Evolutionary conservation across 1,140 invertebrate species (phyloP), one percentile per base, ranked within the genome.

Genomic region (Diabrotica undecimpunctata): DNA sequence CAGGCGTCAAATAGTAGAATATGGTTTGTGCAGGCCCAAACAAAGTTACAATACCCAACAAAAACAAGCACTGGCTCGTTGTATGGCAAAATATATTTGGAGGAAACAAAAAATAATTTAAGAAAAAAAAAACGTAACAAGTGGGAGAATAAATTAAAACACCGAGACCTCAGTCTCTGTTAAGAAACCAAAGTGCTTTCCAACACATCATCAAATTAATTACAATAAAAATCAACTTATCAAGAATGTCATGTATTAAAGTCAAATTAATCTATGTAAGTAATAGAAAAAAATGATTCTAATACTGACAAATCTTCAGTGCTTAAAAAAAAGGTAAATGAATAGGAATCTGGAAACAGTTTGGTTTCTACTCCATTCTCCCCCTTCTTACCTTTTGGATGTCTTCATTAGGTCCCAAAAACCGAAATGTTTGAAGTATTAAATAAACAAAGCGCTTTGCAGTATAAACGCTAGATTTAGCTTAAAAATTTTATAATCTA

Each of bases 91-190:
- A 73, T 69, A 13, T 38, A 64, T 64, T 58, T 63, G 57, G 38
- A 67, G 68, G 63, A 64, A 36, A 52, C 50, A 61, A 37, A 68
- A 69, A 66, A 46, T 46, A 46, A 73, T 63, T 66, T 69, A 70
- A 64, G 60, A 64, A 58, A 68, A 58, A 67, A 66, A 36, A 53
- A 59, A 35, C 54, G 51, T 66, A 70, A 68, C 59, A 73, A 72
- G 66, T 68, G 63, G 64, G 69, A 66, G 59, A 68, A 69, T 61
- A 65, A 35, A 57, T 63, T n/a, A n/a, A 72, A 67, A 73, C 74
- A 71, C 73, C 73, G 73, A 77, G 75, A 77, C 74, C 64, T 70
- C 59, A 76, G 73, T 74, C 75, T 73, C 75, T 65, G 68, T 74
- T 73, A 65, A 10, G 62, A 69, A 72, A 74, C 66, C 67, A 71